phyloP scores from a whole-genome alignment of 2,888 invertebrate species.

The Leucozona laternaria region DNA sequence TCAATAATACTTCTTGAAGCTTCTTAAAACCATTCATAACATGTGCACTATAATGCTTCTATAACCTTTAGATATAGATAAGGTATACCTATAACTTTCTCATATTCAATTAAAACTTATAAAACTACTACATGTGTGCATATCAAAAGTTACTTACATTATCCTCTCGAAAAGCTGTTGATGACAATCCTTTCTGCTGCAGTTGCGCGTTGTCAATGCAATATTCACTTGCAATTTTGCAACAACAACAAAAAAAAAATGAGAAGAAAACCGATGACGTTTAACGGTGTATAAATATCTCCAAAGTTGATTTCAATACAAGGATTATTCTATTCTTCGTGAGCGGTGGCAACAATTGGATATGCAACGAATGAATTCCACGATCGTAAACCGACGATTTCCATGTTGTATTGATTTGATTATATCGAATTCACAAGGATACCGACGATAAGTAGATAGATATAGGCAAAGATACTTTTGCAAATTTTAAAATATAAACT shows the following conservation, averaged over 20 bases:
- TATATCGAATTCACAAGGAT: conserved; percentile 35
- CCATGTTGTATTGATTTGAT: conserved; percentile 48
- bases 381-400: conserved; percentile 68
- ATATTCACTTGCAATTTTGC: conserved; percentile 15
- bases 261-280: conserved; percentile 44
- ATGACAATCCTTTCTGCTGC: conserved; percentile 74
- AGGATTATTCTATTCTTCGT: conserved; percentile 58
- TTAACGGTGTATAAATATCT: conserved; percentile 16
- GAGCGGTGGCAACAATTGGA: conserved; percentile 65
- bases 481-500: background rate
- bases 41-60: background rate
- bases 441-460: background rate
- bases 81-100: background rate
- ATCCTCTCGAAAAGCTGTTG: conserved; percentile 52
- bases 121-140: conserved; percentile 19
- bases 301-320: background rate
- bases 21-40: conserved; percentile 5
- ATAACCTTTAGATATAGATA: too few relatives aligned
- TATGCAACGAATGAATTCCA: conserved; percentile 60
- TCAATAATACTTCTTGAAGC: background rate
- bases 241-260: background rate
- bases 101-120: conserved; percentile 13
- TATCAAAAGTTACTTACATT: conserved; percentile 58
- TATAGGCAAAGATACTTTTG: background rate
- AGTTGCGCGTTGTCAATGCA: conserved; percentile 70